A percentile compares a stretch with the other conserved stretches of the same genome.
These are phyloP conservation scores for Eugnorisma glareosa DNA, from an alignment of 2,888 invertebrate genomes.

Conservation along the genomic window DNA sequence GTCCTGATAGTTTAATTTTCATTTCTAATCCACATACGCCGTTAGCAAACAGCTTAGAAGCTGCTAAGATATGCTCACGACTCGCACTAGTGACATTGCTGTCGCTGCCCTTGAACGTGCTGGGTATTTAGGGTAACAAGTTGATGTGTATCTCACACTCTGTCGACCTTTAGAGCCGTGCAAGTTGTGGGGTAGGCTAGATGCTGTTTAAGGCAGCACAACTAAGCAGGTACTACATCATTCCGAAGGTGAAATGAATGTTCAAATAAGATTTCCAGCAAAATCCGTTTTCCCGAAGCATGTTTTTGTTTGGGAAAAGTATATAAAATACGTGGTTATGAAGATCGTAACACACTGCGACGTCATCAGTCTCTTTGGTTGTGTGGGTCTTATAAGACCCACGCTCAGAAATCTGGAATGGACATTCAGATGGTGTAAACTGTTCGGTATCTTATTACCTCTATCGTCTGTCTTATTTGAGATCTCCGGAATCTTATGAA, in stretches of 20 bases:
- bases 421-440: constrained; percentile 15
- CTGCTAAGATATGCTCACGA: not conserved
- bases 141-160: constrained; percentile 21
- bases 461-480: constrained; percentile 33
- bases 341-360: not conserved
- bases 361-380: constrained; percentile 3
- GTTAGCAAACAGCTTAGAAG: not conserved
- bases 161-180: not conserved
- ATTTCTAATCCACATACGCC: not conserved
- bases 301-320: not conserved
- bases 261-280: not conserved
- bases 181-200: not conserved
- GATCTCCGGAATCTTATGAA: constrained; percentile 33
- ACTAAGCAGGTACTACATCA: not conserved
- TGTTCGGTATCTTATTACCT: constrained; percentile 46
- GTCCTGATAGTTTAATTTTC: not conserved
- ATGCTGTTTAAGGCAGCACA: not conserved
- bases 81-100: constrained; percentile 41
- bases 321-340: not conserved
- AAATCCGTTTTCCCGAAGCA: not conserved
- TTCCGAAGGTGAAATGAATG: not conserved
- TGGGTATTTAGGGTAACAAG: constrained; percentile 46
- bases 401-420: constrained; percentile 42
- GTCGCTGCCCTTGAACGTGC: constrained; percentile 49
- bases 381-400: constrained; percentile 31